Evolutionary conservation across 2,113 vertebrate species (phyloP), one percentile per base, ranked within the genome.

Genomic region (Grammomys dolichurus): DNA sequence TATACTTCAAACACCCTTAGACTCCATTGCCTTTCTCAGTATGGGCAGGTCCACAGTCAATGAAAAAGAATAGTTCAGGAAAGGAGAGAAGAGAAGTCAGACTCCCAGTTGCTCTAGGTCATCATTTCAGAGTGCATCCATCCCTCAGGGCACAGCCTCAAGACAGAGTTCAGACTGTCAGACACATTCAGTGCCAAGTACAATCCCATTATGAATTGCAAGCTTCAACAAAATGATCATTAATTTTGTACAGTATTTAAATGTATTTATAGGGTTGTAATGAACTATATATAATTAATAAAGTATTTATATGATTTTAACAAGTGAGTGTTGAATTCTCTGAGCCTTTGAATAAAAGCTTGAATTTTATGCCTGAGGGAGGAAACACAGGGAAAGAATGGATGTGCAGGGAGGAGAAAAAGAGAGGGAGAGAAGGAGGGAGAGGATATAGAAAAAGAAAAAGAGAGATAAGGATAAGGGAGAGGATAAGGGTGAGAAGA

Each of bases 341-440:
- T 46, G 84, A 77, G 28, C 63, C 14, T 91, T 87, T 85, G 75
- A 92, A 73, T 36, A 69, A 95, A 94, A 92, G 4, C n/a, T 93
- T 63, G 14, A 77, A 8, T 75, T 96, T 91, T 73, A 67, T 92
- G 28, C 65, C 54, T 86, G 17, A 88, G 26, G 58, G 43, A 90
- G 54, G 75, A 87, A 43, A 36, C 8, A 17, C 1, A 56, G 13
- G 69, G 86, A 7, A 70, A 24, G 24, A 40, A 28, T 6, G 17
- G 36, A 48, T 36, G 7, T 33, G 36, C 7, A 24, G 26, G 65
- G 60, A n/a, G 36, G 40, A 67, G 40, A 19, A 28, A 17, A 20
- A 56, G 22, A 46, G 16, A 77, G 1, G 1, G 28, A 72, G n/a
- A 58, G 8, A 58, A 20, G 19, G 51, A 56, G 8, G 31, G 4